Base-by-base conservation (phyloP, 2,888 invertebrate genomes). In the Ptychoptera albimana region DNA sequence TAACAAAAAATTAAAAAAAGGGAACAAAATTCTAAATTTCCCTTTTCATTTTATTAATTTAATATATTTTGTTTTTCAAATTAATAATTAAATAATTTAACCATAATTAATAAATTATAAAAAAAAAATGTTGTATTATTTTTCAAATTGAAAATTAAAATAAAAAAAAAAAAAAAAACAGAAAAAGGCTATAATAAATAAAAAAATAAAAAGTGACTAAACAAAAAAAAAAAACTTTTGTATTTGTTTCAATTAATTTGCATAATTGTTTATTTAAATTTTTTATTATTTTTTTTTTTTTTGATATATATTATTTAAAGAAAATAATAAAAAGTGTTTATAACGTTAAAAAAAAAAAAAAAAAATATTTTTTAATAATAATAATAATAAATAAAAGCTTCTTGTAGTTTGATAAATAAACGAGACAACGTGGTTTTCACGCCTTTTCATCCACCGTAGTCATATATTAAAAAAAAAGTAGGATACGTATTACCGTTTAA, bases 341-440 rank as follows among this genome's bases (percentile, higher is more conserved):
- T 14, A 41, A 30, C 15, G 35, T 34, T 34, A 41, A 10, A 42
- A 42, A 42, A 34, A 42, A n/a, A 16, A 31, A 35, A 15, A n/a
- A 42, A 35, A 34, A 12, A n/a, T 42, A 10, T 15, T 35, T 35
- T 41, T 23, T 35, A 16, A 15, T 29, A 8, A 16, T 16, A 32
- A 32, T 14, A 4, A 11, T n/a, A 16, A 11, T 16, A 29, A 23
- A 15, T 16, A 30, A 8, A 15, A 30, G 29, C 16, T 13, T 32
- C 13, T n/a, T 13, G 2, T 36, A 3, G 12, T 42, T 30, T 16
- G 30, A 40, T 30, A 23, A 23, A 23, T 23, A 23, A 49, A 48
- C 48, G 45, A 45, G 43, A 49, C 49, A 49, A 49, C 49, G 49
- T 49, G 49, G 49, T 49, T 46, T 45, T 40, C 42, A 42, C 42